Conservation (phyloP, 2,113 vertebrate species). For the Cavia aperea region DNA sequence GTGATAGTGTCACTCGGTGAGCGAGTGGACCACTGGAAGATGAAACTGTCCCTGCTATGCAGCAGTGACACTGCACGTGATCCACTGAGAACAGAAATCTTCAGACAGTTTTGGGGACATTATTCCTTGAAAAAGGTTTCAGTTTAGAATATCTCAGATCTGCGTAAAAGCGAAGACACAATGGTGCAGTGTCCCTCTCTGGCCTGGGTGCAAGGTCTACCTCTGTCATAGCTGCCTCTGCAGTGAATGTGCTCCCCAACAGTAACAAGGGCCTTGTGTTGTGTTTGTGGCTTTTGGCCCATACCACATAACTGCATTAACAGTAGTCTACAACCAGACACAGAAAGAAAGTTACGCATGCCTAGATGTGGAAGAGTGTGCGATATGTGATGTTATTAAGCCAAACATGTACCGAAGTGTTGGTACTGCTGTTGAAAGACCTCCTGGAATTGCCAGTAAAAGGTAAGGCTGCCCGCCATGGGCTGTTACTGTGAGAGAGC, state of each 20-base stretch:
- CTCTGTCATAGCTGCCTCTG: no score
- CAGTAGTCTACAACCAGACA: background rate
- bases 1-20: background rate
- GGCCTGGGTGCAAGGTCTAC: no score
- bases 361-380: background rate
- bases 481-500: no score
- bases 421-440: no score
- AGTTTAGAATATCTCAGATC: background rate
- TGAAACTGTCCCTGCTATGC: background rate
- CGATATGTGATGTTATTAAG: background rate
- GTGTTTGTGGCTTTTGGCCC: background rate
- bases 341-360: background rate
- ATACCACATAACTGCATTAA: background rate
- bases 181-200: background rate
- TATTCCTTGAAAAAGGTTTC: background rate
- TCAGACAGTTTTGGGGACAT: background rate
- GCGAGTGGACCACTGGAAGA: background rate
- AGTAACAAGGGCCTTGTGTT: no score
- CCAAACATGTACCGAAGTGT: background rate
- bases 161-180: background rate
- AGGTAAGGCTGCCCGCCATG: no score
- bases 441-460: background rate
- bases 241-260: fast-evolving
- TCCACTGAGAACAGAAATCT: background rate
- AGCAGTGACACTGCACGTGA: background rate